Percentiles rank a stretch among this genome's conserved stretches.
phyloP scores from a whole-genome alignment of 2,888 invertebrate species.

The Tiphia femorata region DNA sequence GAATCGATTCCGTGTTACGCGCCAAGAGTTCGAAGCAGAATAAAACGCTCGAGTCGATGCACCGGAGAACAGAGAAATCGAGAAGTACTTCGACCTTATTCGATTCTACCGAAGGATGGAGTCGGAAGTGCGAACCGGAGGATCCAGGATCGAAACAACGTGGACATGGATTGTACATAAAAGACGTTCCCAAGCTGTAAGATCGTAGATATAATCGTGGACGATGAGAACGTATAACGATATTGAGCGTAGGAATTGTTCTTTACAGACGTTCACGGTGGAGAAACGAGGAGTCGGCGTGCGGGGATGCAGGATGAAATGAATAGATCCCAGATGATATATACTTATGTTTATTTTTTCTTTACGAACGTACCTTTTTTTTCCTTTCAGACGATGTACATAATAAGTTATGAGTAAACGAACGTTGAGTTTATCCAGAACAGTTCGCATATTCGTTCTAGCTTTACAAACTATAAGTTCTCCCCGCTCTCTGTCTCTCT shows the following conservation, averaged over 20 bases:
- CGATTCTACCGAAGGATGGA: conserved; percentile 59
- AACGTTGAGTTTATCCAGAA: conserved; percentile 65
- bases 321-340: conserved; percentile 55
- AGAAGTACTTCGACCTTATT: conserved; percentile 49
- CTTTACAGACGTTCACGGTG: conserved; percentile 35
- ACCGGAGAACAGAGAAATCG: conserved; percentile 1
- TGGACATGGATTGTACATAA: conserved; percentile 50
- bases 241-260: no score
- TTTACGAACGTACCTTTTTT: conserved; percentile 65
- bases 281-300: conserved; percentile 41
- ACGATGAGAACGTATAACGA: no score
- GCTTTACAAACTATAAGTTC: conserved; percentile 40
- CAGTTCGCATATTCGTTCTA: conserved; percentile 15
- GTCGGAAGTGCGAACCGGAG: conserved; percentile 49
- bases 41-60: not conserved
- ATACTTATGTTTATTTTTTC: conserved; percentile 67
- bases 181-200: no score
- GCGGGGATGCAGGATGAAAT: conserved; percentile 28
- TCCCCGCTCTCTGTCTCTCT: not conserved
- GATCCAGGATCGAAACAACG: conserved; percentile 13
- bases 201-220: no score
- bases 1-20: conserved; percentile 36
- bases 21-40: conserved; percentile 16
- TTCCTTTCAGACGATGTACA: conserved; percentile 64
- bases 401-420: conserved; percentile 68